phyloP scores from a whole-genome alignment of 23 tunicate genomes.

The Clavelina lepadiformis region DNA sequence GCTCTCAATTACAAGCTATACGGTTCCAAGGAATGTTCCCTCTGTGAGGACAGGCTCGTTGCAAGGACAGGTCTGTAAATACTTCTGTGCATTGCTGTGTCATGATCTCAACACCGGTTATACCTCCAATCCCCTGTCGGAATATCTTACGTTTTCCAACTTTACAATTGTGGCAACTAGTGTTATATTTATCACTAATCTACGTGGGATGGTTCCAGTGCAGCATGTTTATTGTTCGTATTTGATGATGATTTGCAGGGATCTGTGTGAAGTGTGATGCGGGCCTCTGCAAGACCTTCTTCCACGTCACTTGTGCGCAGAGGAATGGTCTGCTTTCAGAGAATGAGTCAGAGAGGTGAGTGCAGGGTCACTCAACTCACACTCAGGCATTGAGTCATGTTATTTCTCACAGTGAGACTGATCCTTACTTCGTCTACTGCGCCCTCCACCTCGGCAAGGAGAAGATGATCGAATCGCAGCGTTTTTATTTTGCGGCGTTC shows the following conservation, averaged over 20 bases:
- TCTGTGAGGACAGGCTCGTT: slow-evolving; percentile 68
- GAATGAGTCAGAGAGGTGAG: slow-evolving; percentile 14
- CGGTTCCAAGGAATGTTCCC: slow-evolving; percentile 62
- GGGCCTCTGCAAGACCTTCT: slow-evolving; percentile 65
- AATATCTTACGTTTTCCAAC: not conserved
- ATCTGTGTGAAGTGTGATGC: slow-evolving; percentile 90
- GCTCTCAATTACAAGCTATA: slow-evolving; percentile 37
- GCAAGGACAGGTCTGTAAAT: slow-evolving; percentile 59
- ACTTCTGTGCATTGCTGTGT: no score
- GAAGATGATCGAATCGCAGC: slow-evolving; percentile 46
- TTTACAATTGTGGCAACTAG: not conserved
- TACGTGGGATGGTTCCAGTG: not conserved
- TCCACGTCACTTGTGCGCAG: slow-evolving; percentile 94
- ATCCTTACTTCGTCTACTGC: slow-evolving; percentile 77
- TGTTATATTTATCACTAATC: not conserved
- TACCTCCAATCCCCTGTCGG: not conserved
- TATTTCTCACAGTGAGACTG: slow-evolving; percentile 30
- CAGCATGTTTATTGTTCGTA: not conserved
- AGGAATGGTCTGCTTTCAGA: slow-evolving; percentile 71
- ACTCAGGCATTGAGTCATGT: no score
- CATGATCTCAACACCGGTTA: not conserved
- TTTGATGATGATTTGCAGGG: slow-evolving; percentile 32
- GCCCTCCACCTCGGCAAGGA: slow-evolving; percentile 61
- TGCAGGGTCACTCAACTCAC: no score
- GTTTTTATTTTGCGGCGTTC: slow-evolving; percentile 17